Evolutionary conservation across 1,140 invertebrate genomes (phyloP), one percentile per base, ranked within the genome.

Genomic region (Lucilia sericata): DNA sequence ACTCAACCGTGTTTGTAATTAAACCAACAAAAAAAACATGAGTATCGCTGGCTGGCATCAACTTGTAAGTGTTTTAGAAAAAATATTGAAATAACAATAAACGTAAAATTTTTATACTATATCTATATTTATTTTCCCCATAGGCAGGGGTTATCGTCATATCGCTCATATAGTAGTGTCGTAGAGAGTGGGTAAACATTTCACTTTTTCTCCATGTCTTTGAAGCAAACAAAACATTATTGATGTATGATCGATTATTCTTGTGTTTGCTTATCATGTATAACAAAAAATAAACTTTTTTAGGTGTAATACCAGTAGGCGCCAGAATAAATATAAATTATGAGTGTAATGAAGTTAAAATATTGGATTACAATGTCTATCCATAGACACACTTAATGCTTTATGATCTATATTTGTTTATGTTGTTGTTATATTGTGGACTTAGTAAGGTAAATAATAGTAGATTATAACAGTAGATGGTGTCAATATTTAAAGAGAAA

Each of bases 221-320:
- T 83, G 55, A 83, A 55, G 42, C 65, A 30, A 47, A 76, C 74
- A 55, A 30, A 47, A 42, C 82, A 19, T 76, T 83, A 76, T 83
- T 75, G 55, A 75, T 76, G 74, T 70, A 75, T 74, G 82, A 83
- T 83, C 75, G 74, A 51, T n/a, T 83, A 76, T 83, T 60, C 12
- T 74, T 74, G 47, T 65, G 81, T 34, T 36, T 70, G 30, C 0
- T 65, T 5, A 74, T 30, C 34, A 25, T 42, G 70, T 25, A n/a
- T 21, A 42, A n/a, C 2, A 13, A 42, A n/a, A 82, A 49, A 2
- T 30, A 3, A 42, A 25, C 49, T 36, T 51, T 30, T 47, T 9
- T 55, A 47, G n/a, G 83, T 25, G 83, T 84, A 84, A 84, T 81
- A 84, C 83, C 83, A 84, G 83, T 84, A 84, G 83, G 83, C 83